Evolutionary conservation across 2,797 vertebrate species (phyloP), one percentile per base, ranked within the genome.

Genomic region (Anisognathus igniventris): DNA sequence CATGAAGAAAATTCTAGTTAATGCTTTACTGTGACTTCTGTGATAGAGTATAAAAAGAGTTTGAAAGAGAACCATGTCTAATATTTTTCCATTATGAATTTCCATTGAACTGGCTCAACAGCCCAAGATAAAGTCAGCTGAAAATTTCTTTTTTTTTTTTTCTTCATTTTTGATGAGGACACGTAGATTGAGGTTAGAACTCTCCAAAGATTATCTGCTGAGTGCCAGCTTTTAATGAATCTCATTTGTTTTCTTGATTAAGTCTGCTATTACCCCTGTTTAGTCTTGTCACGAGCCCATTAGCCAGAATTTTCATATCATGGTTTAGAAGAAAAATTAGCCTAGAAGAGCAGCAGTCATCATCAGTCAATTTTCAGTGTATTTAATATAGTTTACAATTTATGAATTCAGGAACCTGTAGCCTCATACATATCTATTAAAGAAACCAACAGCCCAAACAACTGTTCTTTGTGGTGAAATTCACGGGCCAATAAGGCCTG

Each of bases 161-260:
- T 91, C 39, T 94, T 89, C 44, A 35, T 84, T 97, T 97, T 91
- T 65, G 86, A 96, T 97, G 81, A 91, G 84, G 92, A 94, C 95
- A 95, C n/a, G 62, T 94, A 97, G 96, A 97, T 95, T 93, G 93
- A 93, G 85, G 76, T 66, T 86, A 92, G 93, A 96, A 94, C 90
- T 96, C 97, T 97, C 97, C 89, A 83, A 97, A 98, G 97, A 98
- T 96, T 96, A 96, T 98, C 92, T 6, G 65, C 95, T 19, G 74
- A 97, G 94, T 96, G 96, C 97, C 95, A 97, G 95, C 93, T 97
- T 97, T 97, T 98, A 98, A 98, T 98, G 97, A 98, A 97, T 97
- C 96, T 96, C 97, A 98, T 98, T 97, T 97, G 97, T 98, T 98
- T 98, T 97, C 97, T 97, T 98, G 97, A 98, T 98, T 98, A 98